These are phyloP conservation scores for Rynchops niger DNA, from an alignment of 2,113 vertebrate genomes.

Conservation along the genomic window DNA sequence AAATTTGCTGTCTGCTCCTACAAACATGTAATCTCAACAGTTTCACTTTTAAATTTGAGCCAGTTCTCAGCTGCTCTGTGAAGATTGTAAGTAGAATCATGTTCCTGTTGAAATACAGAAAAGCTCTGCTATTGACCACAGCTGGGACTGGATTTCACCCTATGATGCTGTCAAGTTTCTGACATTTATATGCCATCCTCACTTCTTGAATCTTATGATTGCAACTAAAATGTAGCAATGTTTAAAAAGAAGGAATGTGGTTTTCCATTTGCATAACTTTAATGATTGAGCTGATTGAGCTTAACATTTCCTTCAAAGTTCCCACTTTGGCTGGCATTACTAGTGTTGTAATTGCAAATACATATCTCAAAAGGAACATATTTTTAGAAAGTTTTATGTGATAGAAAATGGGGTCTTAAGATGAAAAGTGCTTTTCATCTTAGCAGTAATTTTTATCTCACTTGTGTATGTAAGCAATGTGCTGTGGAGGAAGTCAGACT, in stretches of 20 bases:
- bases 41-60: not conserved
- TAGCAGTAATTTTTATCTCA: slow-evolving; percentile 10
- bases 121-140: slow-evolving; percentile 7
- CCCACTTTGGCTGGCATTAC: slow-evolving; percentile 18
- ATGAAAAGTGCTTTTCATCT: slow-evolving; percentile 35
- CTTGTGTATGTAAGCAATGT: not conserved
- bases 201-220: not conserved
- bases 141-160: not conserved
- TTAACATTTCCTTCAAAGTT: slow-evolving; percentile 36
- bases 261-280: slow-evolving; percentile 47
- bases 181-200: not conserved
- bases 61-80: not conserved
- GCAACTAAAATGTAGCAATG: not conserved
- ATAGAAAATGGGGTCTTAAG: not conserved
- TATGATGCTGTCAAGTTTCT: not conserved
- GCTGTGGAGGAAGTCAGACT: not conserved
- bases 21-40: not conserved
- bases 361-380: slow-evolving; percentile 36
- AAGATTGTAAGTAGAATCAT: not conserved
- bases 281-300: slow-evolving; percentile 24
- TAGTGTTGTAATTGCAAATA: not conserved
- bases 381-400: slow-evolving; percentile 15
- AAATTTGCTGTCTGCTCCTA: not conserved
- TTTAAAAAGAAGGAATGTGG: not conserved
- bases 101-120: not conserved